These are phyloP conservation scores for Dendrolimus kikuchii DNA, from an alignment of 1,140 invertebrate genomes.

Conservation along the genomic window DNA sequence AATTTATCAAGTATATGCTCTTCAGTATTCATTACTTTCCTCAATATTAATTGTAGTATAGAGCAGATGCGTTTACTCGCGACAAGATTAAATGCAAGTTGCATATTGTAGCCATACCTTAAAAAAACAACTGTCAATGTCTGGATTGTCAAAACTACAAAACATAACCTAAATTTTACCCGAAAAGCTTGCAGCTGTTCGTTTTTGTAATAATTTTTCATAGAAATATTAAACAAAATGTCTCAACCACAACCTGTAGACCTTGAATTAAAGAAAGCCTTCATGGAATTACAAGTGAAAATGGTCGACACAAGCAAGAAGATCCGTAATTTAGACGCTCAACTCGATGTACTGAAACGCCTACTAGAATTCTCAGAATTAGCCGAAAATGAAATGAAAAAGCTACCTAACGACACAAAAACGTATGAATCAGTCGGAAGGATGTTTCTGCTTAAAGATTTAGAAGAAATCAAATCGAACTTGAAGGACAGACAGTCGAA, in stretches of 20 bases:
- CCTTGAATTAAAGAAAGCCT: slow-evolving; percentile 80
- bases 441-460: slow-evolving; percentile 86
- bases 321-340: slow-evolving; percentile 83
- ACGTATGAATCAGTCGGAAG: slow-evolving; percentile 88
- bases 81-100: too few species aligned
- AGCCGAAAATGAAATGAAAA: slow-evolving; percentile 75
- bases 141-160: too few species aligned
- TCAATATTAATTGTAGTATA: too few species aligned
- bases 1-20: too few species aligned
- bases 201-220: too few species aligned
- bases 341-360: slow-evolving; percentile 82
- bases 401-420: slow-evolving; percentile 75
- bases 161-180: too few species aligned
- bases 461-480: slow-evolving; percentile 76
- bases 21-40: too few species aligned
- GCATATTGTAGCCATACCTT: too few species aligned
- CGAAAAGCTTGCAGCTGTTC: too few species aligned
- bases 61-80: too few species aligned
- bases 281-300: slow-evolving; percentile 86
- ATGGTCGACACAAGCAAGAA: slow-evolving; percentile 87
- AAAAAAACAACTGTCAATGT: too few species aligned
- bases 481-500: slow-evolving; percentile 76
- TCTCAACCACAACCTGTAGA: slow-evolving; percentile 50
- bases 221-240: too few species aligned
- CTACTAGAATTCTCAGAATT: slow-evolving; percentile 80